Base-by-base conservation (phyloP, 2,888 invertebrate species). In the Glaucopsyche alexis region DNA sequence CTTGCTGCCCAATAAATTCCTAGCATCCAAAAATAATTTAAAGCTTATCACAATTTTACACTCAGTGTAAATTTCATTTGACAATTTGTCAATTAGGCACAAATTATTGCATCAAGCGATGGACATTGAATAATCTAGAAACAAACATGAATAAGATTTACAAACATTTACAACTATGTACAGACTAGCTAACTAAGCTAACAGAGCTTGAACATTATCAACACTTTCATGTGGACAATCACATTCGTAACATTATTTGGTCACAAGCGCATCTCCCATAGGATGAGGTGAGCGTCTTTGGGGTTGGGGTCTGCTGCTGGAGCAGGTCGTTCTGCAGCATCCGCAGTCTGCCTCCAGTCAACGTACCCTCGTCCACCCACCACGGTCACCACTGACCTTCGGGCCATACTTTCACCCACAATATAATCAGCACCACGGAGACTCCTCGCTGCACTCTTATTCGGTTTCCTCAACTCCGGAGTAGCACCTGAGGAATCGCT, bases 311-410 rank as follows among this genome's bases (percentile, higher is more conserved):
- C 96, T 70, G 94, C 94, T 60, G 94, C 91, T 66, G 91, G 88
- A 72, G 89, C 87, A 8, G 93, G 91, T 47, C 94, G 91, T 78
- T 94, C 94, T 2, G 93, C 90, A 42, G 94, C 92, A 84, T 95
- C 95, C 81, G 95, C 95, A 19, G 96, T 94, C 81, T 96, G 96
- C 73, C 97, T 94, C 96, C 97, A 97, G 88, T 97, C 97, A 38
- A 96, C 95, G 83, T 98, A 98, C 4, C 98, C 98, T 13, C 97
- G 94, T 2, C 98, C 98, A 0, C 98, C 98, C 94, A 97, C 97
- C 72, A 98, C 89, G 0, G 97, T 97, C 65, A 98, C 95, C 42
- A 98, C 95, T 0, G 98, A 98, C 75, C 96, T 93, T 77, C 96
- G 86, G 76, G 94, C 93, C 80, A 94, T 77, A 81, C 94, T 82